Evolutionary conservation across 2,888 invertebrate genomes (phyloP).

Genomic region (Stenodema calcarata): DNA sequence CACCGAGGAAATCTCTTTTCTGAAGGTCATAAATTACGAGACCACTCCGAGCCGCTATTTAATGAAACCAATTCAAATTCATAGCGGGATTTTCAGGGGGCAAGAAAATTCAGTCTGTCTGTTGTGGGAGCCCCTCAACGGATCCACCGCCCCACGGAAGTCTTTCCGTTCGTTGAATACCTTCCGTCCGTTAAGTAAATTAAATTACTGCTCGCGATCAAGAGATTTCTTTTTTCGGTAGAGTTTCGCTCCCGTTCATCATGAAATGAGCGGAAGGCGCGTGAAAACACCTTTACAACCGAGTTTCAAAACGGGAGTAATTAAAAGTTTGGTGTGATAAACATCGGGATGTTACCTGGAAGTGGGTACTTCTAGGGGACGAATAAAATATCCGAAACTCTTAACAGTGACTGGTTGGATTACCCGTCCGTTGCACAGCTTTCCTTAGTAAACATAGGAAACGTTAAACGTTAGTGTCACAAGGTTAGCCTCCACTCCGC

Average conservation of each 20-base stretch:
- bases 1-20: not conserved
- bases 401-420: too few species aligned
- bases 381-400: too few species aligned
- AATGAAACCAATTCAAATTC: conserved; percentile 47
- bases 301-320: too few species aligned
- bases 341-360: too few species aligned
- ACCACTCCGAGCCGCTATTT: conserved; percentile 29
- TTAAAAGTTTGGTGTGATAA: too few species aligned
- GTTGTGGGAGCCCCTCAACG: conserved; percentile 34
- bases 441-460: too few species aligned
- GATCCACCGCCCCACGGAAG: not conserved
- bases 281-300: too few species aligned
- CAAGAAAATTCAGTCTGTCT: conserved; percentile 30
- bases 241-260: not conserved
- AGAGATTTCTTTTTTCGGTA: conserved; percentile 4
- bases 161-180: conserved; percentile 19
- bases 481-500: too few species aligned
- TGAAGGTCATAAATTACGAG: conserved; percentile 15
- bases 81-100: conserved; percentile 40
- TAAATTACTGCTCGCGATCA: conserved; percentile 10
- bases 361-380: too few species aligned
- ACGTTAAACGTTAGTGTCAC: too few species aligned
- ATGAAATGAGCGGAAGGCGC: not conserved
- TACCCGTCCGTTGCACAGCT: too few species aligned
- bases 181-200: not conserved